Conservation (phyloP, 2,797 vertebrate species). For the Halcyon leucocephala region DNA sequence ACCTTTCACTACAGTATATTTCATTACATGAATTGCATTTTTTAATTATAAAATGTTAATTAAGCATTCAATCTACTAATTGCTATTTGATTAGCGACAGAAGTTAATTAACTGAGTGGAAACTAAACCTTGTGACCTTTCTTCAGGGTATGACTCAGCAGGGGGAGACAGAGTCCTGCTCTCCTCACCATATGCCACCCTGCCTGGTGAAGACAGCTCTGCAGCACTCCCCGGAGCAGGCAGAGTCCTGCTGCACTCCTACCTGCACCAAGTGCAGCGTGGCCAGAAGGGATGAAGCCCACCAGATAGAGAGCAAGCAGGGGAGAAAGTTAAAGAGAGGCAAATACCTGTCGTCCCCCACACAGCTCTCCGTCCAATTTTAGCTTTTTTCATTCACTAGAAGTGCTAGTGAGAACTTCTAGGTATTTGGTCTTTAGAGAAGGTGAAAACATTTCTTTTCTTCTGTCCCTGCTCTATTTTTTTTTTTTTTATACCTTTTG, state of each 20-base stretch:
- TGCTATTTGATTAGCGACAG: conserved; percentile 26
- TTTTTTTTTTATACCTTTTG: neutral
- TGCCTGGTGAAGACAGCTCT: neutral
- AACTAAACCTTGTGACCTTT: conserved; percentile 26
- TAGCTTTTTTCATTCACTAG: neutral
- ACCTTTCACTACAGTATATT: neutral
- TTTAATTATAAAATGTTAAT: conserved; percentile 42
- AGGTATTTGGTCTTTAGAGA: neutral
- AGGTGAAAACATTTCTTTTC: neutral
- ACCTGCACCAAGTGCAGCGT: fast-evolving
- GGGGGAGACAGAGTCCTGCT: conserved; percentile 51
- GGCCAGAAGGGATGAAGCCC: neutral
- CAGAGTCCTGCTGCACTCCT: neutral
- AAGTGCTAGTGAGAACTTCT: neutral
- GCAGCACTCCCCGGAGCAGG: neutral
- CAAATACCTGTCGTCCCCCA: neutral
- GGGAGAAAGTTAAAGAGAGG: neutral
- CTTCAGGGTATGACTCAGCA: conserved; percentile 3
- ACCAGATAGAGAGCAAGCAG: fast-evolving
- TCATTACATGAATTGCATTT: neutral
- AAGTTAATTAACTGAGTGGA: conserved; percentile 53
- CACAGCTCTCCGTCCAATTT: neutral
- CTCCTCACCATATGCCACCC: neutral
- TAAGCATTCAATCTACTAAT: conserved; percentile 37
- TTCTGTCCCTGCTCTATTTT: neutral